Evolutionary conservation across 2,888 invertebrate genomes (phyloP), one percentile per base, ranked within the genome.

Genomic region (Neelides folsomi): DNA sequence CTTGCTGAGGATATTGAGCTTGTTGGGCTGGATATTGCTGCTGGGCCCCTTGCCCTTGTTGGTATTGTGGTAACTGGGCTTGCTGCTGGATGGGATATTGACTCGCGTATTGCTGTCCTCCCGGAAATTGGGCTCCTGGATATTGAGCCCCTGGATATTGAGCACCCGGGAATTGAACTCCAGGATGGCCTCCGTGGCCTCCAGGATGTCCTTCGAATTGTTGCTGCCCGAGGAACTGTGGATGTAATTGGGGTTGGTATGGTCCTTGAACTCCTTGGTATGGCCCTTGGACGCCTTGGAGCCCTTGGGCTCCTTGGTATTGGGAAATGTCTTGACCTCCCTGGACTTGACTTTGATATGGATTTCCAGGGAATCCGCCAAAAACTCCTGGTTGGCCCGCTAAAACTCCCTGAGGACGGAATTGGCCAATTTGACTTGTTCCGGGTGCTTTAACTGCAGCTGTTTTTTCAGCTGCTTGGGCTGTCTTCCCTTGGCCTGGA

Each of bases 401-500:
- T 7, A 27, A 3, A 27, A 27, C 27, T 27, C 27, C 27, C 20
- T 48, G 39, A 3, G 58, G 56, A 19, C 40, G 38, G 42, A 55
- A 55, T 13, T 49, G 49, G 4, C 42, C 49, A 38, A 27, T 27
- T 27, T 27, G 27, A 27, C 27, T 27, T 27, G 27, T 27, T 27
- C 27, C 49, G 15, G 53, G 53, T 6, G 53, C 50, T 19, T 50
- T 53, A 1, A 53, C 38, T 1, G 49, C 47, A 37, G 49, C 46
- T 34, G 50, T 38, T 34, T 53, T 53, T 27, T 53, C 53, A 1
- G 45, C 53, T n/a, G 53, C 47, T 40, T 49, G 49, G 8, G 49
- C 53, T 16, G 48, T 13, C 40, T 49, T 49, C 27, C 45, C 49
- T 39, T 46, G 39, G 16, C 52, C 51, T 48, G 62, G 62, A 35